Evolutionary conservation across 1,140 invertebrate species (phyloP).

Genomic region (Sinella curviseta): DNA sequence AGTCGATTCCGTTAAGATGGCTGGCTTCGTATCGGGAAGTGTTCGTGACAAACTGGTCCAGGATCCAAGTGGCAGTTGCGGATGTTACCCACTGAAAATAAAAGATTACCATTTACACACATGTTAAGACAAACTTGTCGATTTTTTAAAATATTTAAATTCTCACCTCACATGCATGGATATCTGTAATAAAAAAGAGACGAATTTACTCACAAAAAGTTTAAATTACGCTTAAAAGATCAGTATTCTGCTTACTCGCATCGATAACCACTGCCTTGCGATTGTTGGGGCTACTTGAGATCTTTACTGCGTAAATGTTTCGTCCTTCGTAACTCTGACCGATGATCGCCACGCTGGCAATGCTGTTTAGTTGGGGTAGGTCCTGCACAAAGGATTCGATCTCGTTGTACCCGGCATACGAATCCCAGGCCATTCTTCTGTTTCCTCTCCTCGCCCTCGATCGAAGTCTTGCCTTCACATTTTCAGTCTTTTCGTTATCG

Average conservation of each 20-base stretch:
- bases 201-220: no score
- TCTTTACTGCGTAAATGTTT: constrained; percentile 56
- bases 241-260: no score
- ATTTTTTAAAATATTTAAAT: background rate
- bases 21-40: constrained; percentile 27
- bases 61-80: constrained; percentile 65
- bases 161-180: background rate
- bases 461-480: constrained; percentile 30
- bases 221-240: no score
- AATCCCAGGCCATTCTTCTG: constrained; percentile 19
- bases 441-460: no score
- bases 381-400: constrained; percentile 58
- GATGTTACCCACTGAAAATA: constrained; percentile 76
- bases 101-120: no score
- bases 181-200: no score
- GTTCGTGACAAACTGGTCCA: constrained; percentile 54
- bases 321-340: constrained; percentile 57
- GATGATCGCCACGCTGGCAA: constrained; percentile 53
- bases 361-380: constrained; percentile 53
- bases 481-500: constrained; percentile 13
- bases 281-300: constrained; percentile 44
- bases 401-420: constrained; percentile 51
- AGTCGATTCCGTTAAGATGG: constrained; percentile 55
- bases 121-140: background rate
- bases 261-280: background rate